Base-by-base conservation (phyloP, 1,140 invertebrate species). In the Schmidtea mediterranea region DNA sequence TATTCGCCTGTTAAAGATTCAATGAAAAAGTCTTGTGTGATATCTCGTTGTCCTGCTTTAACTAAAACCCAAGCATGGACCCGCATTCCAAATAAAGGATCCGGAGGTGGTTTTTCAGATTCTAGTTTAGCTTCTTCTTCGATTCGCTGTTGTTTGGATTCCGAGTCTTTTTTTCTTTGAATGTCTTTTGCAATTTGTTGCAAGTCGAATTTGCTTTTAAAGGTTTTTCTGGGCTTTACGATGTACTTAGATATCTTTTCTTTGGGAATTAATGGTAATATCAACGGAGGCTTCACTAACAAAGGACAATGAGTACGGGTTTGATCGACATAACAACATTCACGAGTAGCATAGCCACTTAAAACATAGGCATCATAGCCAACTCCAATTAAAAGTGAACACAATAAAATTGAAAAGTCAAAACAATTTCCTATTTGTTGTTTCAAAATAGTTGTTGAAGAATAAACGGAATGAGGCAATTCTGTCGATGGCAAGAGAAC, bases 281-380 rank as follows among this genome's bases (percentile, higher is more conserved):
- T 32, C 10, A 10, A 6, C 10, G 3, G 3, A 32, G 26, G 26
- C 26, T 32, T 3, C 10, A 32, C 10, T 10, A 32, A 32, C 10
- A 32, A 52, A 10, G 64, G 61, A 51, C 60, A 66, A 6, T 60
- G 58, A 45, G 59, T 58, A 48, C 59, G 57, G 9, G 69, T 55
- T 70, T 71, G 23, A 67, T 69, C 62, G 70, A 72, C 55, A 68
- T 73, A 36, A 49, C 68, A 69, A 12, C 75, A 69, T 54, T 79
- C 75, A 23, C 71, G 67, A 2, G 73, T 73, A 0, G 81, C 80
- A 54, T 80, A 80, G 1, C 82, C 83, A 48, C 76, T 80, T 0
- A 81, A 79, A 1, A 86, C 78, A 60, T 79, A 80, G 0, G 82
- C 80, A 56, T 84, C 76, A 61, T 78, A 84, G 0, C 78, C 77